A percentile compares a stretch with the other conserved stretches of the same genome.
Evolutionary conservation across 2,113 vertebrate species (phyloP).

Genomic region (Atlantisia rogersi): DNA sequence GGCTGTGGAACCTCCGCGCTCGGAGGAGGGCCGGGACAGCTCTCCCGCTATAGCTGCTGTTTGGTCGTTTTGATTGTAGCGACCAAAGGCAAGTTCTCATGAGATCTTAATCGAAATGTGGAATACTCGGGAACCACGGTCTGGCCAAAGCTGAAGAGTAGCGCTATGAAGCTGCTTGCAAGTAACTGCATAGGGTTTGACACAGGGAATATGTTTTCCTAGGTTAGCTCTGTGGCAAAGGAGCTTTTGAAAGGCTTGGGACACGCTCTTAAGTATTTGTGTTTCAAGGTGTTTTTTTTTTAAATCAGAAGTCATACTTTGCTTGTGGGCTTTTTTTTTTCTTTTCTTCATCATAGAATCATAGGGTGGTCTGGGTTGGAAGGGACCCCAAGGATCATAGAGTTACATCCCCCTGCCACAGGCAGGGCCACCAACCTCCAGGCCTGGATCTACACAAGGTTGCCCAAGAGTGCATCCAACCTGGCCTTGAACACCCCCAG

Average conservation of each 20-base stretch:
- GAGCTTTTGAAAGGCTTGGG: not conserved
- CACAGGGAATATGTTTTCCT: not conserved
- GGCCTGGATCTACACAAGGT: no score
- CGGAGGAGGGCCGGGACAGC: not conserved
- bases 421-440: no score
- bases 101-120: not conserved
- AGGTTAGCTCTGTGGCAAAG: not conserved
- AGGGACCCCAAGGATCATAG: no score
- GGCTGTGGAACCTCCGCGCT: not conserved
- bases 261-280: not conserved
- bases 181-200: not conserved
- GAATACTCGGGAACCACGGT: not conserved
- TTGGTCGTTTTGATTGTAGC: not conserved
- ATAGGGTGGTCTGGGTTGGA: no score
- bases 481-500: no score
- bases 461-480: no score
- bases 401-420: no score
- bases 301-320: not conserved
- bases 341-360: not conserved
- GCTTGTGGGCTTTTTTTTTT: not conserved
- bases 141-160: not conserved
- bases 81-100: fast-evolving
- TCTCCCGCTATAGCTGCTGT: not conserved
- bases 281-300: not conserved
- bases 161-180: not conserved